Base-by-base conservation (phyloP, 1,140 invertebrate genomes). In the Atta texana region DNA sequence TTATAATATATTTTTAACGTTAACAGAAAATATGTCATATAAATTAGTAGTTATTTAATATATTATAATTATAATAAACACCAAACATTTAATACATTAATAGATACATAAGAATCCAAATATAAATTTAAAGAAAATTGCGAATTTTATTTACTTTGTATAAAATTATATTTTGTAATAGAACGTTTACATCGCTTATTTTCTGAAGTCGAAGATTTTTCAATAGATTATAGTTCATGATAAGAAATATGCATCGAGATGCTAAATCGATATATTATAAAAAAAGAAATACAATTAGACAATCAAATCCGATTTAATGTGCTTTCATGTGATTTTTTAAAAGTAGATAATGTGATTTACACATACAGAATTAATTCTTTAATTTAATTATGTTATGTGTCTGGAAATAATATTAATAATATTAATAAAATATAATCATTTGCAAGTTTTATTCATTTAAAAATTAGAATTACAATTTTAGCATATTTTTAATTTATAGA, bases 1-100 rank as follows among this genome's bases (percentile, higher is more conserved):
- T 64, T 28, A 28, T 51, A 3, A 51, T 16, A 16, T 51, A 28
- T 21, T 8, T 53, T 24, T 24, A 63, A 63, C 5, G 5, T 21
- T 16, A 4, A 49, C 18, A 49, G 6, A 31, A 66, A 66, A 44
- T 6, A 7, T 64, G 2, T 31, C 28, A 31, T 28, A 63, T 68
- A 44, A 21, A 68, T 68, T 39, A 69, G 21, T 69, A 69, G 0
- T 39, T 21, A 69, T 39, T 69, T 69, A 44, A 69, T 69, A 74
- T 14, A 51, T 69, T 10, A 24, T 24, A 68, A 39, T 68, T 55
- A 57, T 10, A 57, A 71, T 49, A 57, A 57, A 10, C 21, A 59
- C 16, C 21, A 24, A 24, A 24, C 24, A 71, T 6, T 18, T 18
- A 39, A 39, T 57, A 21, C 7, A 28, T 71, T 51, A 71, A 44